Base-by-base conservation (phyloP, 2,113 vertebrate genomes). In the Acrocephalus kingi region DNA sequence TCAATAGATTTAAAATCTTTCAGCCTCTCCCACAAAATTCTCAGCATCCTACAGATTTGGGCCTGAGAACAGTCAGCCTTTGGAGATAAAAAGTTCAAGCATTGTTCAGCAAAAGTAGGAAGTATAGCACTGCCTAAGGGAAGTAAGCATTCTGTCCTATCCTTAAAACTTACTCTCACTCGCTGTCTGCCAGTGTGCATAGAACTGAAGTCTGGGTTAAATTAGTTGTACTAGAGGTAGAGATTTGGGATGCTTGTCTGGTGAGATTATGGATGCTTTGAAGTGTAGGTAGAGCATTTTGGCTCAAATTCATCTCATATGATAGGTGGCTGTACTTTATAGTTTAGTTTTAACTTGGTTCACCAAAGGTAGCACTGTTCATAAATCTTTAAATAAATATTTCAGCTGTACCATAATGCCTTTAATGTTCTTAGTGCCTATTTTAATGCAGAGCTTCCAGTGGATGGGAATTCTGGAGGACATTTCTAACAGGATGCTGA, bases 21-120 rank as follows among this genome's bases (percentile, higher is more conserved):
- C 75, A 68, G 52, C 15, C 43, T 39, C 22, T 94, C 52, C 48
- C 2, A 17, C 33, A 58, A 74, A 71, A n/a, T 61, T 37, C 27
- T 81, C 48, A 10, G 35, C 31, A 68, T 64, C 63, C 59, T 77
- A 7, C 11, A 33, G 28, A 33, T 31, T 37, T 8, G 2, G n/a
- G 52, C 41, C 67, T 84, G 61, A 93, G 81, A 97, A 71, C 51
- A 87, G 83, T 87, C 68, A 96, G 43, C 85, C 82, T 54, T 85
- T 89, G 81, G 93, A 93, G 93, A 88, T 76, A 94, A 97, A 96
- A 96, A 79, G 31, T 75, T 97, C 87, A 82, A 94, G 64, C 2
- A 3, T 71, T 81, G 59, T 72, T 84, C 90, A 80, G 13, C 22
- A 5, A 37, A 66, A 67, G 21, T 48, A 46, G 63, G 59, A 92